Evolutionary conservation across 1,140 invertebrate species (phyloP).

Genomic region (Antheraea mylitta): DNA sequence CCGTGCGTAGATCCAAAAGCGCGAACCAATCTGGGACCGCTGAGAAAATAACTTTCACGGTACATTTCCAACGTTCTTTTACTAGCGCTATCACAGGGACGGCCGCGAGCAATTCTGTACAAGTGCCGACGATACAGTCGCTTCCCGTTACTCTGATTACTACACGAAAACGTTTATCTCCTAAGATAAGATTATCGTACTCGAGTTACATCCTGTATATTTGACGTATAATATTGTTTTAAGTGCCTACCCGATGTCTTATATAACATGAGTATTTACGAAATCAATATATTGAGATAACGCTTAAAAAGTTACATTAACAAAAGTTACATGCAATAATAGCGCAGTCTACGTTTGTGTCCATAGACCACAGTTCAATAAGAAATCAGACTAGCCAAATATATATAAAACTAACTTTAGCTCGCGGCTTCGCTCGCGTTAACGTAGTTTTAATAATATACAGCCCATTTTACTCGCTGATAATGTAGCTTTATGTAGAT

Average conservation of each 20-base stretch:
- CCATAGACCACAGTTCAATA: too few species aligned
- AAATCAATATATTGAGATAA: too few species aligned
- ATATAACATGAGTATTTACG: neutral
- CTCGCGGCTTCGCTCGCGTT: too few species aligned
- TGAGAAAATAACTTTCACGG: slow-evolving; percentile 71
- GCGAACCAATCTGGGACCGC: slow-evolving; percentile 46
- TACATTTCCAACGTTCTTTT: slow-evolving; percentile 54
- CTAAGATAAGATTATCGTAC: slow-evolving; percentile 10
- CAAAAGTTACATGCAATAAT: too few species aligned
- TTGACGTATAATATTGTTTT: neutral
- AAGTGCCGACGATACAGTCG: neutral
- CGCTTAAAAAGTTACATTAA: too few species aligned
- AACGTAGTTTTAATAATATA: too few species aligned
- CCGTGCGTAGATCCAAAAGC: slow-evolving; percentile 46
- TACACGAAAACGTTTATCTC: slow-evolving; percentile 4
- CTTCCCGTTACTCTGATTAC: slow-evolving; percentile 4
- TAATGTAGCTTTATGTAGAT: too few species aligned
- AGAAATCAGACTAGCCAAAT: too few species aligned
- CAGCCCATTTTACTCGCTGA: too few species aligned
- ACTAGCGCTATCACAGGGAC: slow-evolving; percentile 19
- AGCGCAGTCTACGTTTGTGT: too few species aligned
- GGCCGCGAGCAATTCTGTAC: slow-evolving; percentile 13
- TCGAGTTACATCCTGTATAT: neutral
- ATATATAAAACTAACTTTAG: too few species aligned
- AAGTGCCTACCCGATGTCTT: neutral